phyloP scores from a whole-genome alignment of 92 coral and sea anemone species.

The Palythoa caribaeorum region DNA sequence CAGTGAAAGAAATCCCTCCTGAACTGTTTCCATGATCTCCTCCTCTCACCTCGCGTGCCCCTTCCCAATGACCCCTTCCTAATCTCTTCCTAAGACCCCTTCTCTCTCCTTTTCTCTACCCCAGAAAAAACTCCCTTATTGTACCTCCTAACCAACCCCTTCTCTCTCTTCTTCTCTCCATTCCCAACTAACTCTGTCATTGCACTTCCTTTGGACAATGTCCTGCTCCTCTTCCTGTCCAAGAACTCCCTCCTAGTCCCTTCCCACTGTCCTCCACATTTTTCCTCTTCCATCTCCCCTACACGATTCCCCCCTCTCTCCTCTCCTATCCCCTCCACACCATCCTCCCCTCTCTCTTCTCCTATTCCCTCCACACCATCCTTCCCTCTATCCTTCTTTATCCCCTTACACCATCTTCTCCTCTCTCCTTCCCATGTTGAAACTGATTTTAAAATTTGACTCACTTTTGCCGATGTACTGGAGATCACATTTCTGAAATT shows the following conservation, averaged over 20 bases:
- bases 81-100: neutral
- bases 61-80: neutral
- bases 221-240: no score
- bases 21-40: neutral
- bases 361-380: neutral
- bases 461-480: no score
- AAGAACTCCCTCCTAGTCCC: no score
- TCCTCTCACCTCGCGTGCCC: neutral
- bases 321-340: no score
- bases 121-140: neutral
- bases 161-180: constrained; percentile 6
- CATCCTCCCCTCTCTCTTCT: neutral
- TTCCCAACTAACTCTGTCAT: neutral
- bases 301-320: neutral
- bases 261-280: no score
- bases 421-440: neutral
- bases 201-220: no score
- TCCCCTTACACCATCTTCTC: neutral
- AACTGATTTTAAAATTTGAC: no score
- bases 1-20: neutral
- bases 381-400: neutral
- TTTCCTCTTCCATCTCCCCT: no score
- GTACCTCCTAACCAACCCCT: neutral
- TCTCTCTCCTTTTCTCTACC: constrained; percentile 8
- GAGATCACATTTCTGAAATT: no score